Percentiles rank a stretch among this genome's conserved stretches.
phyloP scores from a whole-genome alignment of 1,140 invertebrate genomes.

The Panulirus ornatus region DNA sequence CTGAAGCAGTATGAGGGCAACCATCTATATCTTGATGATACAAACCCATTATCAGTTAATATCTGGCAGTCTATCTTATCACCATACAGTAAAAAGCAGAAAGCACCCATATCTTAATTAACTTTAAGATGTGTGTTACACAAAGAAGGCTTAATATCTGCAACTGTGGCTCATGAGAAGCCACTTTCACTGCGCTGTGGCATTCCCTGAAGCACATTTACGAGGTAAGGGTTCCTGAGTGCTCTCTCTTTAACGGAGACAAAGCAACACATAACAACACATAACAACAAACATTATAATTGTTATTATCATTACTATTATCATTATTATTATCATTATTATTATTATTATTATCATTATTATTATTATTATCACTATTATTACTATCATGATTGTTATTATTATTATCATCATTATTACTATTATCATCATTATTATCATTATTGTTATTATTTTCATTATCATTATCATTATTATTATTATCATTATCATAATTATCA shows the following conservation, averaged over 20 bases:
- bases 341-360: neutral
- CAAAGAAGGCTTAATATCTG: neutral
- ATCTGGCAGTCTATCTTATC: neutral
- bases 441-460: conserved; percentile 5
- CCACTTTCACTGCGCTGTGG: neutral
- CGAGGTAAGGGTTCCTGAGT: conserved; percentile 67
- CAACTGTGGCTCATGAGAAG: neutral
- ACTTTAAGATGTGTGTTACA: neutral
- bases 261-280: conserved; percentile 10
- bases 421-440: neutral
- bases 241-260: conserved; percentile 28
- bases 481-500: neutral
- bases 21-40: neutral
- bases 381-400: neutral
- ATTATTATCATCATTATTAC: neutral
- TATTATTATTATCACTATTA: conserved; percentile 14
- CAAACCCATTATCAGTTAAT: neutral
- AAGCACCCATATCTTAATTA: neutral
- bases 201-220: conserved; percentile 36
- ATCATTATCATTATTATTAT: neutral
- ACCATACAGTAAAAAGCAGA: neutral
- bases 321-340: conserved; percentile 10
- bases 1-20: neutral
- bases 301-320: conserved; percentile 2
- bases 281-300: conserved; percentile 11